Percentiles rank a stretch among this genome's conserved stretches.
phyloP scores from a whole-genome alignment of 2,113 vertebrate genomes.

The Pantherophis guttatus region DNA sequence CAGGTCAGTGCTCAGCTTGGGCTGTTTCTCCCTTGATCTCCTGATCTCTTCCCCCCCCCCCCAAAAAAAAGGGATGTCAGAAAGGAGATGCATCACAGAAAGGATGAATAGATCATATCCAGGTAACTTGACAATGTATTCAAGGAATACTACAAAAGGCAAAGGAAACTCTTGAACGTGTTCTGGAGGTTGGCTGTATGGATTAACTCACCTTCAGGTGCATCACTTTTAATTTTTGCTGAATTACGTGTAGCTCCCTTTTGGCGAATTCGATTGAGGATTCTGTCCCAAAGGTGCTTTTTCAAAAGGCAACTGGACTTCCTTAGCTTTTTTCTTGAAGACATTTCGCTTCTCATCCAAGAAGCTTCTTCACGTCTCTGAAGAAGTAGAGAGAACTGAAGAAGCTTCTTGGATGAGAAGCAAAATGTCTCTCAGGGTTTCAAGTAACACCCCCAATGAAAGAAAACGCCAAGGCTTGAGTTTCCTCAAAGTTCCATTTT shows the following conservation, averaged over 20 bases:
- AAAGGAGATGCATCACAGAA: not conserved
- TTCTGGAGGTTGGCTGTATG: not conserved
- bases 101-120: not conserved
- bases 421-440: too few species aligned
- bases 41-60: conserved; percentile 32
- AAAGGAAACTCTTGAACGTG: too few species aligned
- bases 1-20: conserved; percentile 62
- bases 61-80: not conserved
- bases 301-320: not conserved
- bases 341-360: too few species aligned
- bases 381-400: too few species aligned
- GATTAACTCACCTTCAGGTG: not conserved
- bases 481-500: too few species aligned
- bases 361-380: too few species aligned
- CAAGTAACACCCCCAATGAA: too few species aligned
- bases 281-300: not conserved
- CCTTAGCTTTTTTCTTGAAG: too few species aligned
- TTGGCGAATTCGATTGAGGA: not conserved
- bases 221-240: not conserved
- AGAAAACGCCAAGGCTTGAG: too few species aligned
- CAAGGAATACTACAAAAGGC: not conserved
- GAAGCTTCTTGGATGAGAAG: too few species aligned
- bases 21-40: conserved; percentile 23
- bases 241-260: not conserved
- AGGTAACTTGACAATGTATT: not conserved